Evolutionary conservation across 2,113 vertebrate species (phyloP).

Genomic region (Ranitomeya variabilis): DNA sequence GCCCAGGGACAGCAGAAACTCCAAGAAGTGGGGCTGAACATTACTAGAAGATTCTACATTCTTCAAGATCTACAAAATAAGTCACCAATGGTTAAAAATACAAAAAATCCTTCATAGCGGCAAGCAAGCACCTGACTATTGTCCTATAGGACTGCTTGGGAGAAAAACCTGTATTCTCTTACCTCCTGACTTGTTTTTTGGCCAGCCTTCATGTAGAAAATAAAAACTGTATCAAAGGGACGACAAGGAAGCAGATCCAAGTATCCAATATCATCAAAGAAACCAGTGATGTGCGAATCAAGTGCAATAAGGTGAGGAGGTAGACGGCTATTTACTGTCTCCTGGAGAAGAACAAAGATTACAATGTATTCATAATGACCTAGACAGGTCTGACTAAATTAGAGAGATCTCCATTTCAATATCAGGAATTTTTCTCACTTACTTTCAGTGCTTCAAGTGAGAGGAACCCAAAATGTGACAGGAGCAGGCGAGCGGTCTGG

Average conservation of each 20-base stretch:
- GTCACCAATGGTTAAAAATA: not conserved
- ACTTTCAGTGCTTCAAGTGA: constrained; percentile 94
- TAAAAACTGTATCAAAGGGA: constrained; percentile 95
- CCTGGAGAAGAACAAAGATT: constrained; percentile 70
- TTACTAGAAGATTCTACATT: constrained; percentile 90
- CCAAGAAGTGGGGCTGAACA: constrained; percentile 91
- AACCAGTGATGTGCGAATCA: constrained; percentile 88
- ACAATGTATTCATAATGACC: not conserved
- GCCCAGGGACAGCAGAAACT: constrained; percentile 92
- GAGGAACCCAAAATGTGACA: constrained; percentile 94
- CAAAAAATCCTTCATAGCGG: not conserved
- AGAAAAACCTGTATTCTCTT: not conserved
- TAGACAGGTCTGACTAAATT: not conserved
- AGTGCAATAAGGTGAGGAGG: constrained; percentile 95
- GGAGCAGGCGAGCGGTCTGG: constrained; percentile 93
- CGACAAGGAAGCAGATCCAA: constrained; percentile 91
- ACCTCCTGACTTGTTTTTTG: constrained; percentile 95
- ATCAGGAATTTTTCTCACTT: constrained; percentile 51
- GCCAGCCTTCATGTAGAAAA: constrained; percentile 94
- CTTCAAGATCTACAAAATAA: constrained; percentile 84
- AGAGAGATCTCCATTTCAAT: no score
- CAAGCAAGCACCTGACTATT: not conserved
- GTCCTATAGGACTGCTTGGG: no score
- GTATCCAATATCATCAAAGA: constrained; percentile 94
- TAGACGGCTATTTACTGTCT: constrained; percentile 92